These are phyloP conservation scores for Drosophila suboccidentalis DNA, from an alignment of 2,888 invertebrate species.

Conservation along the genomic window DNA sequence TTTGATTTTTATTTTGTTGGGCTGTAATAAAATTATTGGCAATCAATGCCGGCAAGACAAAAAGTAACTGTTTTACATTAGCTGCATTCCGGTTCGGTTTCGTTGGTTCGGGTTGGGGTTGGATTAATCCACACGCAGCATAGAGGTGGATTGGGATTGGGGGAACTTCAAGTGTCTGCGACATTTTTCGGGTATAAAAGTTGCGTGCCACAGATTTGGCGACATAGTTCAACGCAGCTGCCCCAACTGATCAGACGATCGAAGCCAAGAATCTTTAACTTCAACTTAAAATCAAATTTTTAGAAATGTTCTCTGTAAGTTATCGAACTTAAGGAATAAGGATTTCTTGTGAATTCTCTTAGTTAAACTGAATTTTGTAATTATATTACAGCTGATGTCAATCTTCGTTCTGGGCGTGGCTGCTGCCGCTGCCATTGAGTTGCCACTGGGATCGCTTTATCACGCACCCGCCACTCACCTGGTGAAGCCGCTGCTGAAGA, in stretches of 20 bases:
- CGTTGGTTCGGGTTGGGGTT: neutral
- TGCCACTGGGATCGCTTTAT: constrained; percentile 56
- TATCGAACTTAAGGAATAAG: neutral
- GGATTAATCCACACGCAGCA: constrained; percentile 54
- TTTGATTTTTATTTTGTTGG: constrained; percentile 33
- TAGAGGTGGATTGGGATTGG: constrained; percentile 33
- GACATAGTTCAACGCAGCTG: constrained; percentile 84
- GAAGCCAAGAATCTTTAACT: constrained; percentile 21
- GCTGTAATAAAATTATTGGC: constrained; percentile 57
- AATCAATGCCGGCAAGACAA: constrained; percentile 52
- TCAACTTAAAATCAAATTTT: constrained; percentile 14
- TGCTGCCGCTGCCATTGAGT: constrained; percentile 80
- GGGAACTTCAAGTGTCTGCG: neutral
- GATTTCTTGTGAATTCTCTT: neutral
- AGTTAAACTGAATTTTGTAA: neutral
- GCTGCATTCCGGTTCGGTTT: constrained; percentile 69
- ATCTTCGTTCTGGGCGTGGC: constrained; percentile 77
- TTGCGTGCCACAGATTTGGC: constrained; percentile 76
- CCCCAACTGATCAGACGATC: constrained; percentile 73
- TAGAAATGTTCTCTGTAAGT: constrained; percentile 53
- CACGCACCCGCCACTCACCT: constrained; percentile 66
- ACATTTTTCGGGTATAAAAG: constrained; percentile 81
- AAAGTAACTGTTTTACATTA: constrained; percentile 72
- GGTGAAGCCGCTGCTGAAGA: constrained; percentile 79
- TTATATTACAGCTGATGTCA: constrained; percentile 69